Conservation (phyloP, 2,113 vertebrate genomes). For the Poecile atricapillus region DNA sequence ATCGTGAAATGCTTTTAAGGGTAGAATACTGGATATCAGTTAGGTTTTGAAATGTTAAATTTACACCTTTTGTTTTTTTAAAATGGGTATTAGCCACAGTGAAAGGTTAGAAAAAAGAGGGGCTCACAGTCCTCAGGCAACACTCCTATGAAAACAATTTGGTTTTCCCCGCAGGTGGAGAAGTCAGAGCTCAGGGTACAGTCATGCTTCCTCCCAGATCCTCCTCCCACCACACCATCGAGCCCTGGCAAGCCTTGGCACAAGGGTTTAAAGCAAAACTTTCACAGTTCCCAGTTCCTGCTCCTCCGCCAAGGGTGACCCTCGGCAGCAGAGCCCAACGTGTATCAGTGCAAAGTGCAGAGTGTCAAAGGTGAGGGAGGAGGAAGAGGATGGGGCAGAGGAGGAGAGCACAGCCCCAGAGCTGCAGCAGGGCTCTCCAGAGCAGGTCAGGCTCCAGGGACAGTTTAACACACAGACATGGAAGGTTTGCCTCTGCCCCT, state of each 20-base stretch:
- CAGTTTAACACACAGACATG: not conserved
- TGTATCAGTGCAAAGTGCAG: not conserved
- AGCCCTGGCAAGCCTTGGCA: not conserved
- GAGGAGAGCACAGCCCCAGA: not conserved
- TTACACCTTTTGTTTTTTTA: not conserved
- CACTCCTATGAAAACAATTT: not conserved
- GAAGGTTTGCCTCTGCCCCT: not conserved
- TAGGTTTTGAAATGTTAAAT: not conserved
- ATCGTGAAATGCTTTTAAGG: constrained; percentile 44
- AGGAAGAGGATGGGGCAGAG: not conserved
- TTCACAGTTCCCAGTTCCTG: not conserved
- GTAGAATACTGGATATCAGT: constrained; percentile 60
- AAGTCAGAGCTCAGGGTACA: not conserved
- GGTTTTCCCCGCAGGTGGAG: not conserved
- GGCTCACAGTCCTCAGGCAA: not conserved
- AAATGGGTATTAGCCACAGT: not conserved
- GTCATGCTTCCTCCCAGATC: not conserved
- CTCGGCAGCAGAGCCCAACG: fast-evolving
- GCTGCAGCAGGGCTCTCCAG: not conserved
- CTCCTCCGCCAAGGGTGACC: not conserved
- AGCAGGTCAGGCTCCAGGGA: not conserved
- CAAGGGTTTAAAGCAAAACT: not conserved
- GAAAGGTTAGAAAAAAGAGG: not conserved
- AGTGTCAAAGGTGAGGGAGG: not conserved
- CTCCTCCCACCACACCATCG: not conserved